Conservation (phyloP, 2,113 vertebrate genomes). For the Gavia stellata region DNA sequence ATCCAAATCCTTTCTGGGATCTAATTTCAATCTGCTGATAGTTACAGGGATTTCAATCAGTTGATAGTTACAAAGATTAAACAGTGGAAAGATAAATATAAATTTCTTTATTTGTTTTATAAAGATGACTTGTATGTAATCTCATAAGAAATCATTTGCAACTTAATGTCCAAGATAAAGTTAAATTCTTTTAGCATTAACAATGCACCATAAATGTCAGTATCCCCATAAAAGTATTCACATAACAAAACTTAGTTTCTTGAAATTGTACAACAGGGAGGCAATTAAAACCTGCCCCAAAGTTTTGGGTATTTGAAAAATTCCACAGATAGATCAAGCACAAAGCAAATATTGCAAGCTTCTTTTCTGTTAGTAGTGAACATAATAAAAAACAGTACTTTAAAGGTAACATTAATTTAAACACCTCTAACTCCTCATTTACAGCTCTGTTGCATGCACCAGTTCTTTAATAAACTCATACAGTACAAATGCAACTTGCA, state of each 20-base stretch:
- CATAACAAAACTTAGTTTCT: not conserved
- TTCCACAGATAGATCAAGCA: not conserved
- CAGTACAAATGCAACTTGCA: not conserved
- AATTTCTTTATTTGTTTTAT: not conserved
- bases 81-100: not conserved
- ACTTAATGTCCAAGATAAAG: not conserved
- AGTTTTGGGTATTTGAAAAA: not conserved
- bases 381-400: not conserved
- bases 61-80: not conserved
- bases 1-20: not conserved
- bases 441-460: not conserved
- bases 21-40: not conserved
- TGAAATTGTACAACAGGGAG: not conserved
- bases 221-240: not conserved
- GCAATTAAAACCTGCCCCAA: not conserved
- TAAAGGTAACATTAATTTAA: not conserved
- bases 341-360: not conserved
- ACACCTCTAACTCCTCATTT: not conserved
- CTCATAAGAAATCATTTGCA: not conserved
- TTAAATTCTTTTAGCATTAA: not conserved
- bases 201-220: not conserved
- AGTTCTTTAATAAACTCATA: not conserved
- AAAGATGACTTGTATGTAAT: not conserved
- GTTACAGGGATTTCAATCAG: not conserved
- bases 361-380: not conserved